Evolutionary conservation across 2,888 invertebrate genomes (phyloP), one percentile per base, ranked within the genome.

Genomic region (Slavum lentiscoides): DNA sequence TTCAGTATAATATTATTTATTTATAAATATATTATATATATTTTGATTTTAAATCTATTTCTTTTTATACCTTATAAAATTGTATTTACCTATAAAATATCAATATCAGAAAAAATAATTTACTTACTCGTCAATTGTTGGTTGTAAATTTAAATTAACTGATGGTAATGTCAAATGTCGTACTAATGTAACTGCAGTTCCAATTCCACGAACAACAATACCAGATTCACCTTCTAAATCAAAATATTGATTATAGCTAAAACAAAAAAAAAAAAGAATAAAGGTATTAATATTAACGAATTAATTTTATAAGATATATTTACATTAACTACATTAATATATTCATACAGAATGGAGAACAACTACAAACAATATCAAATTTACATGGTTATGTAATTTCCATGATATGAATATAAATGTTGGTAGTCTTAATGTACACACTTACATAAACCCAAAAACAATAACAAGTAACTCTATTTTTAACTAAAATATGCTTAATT

Each of bases 211-310:
- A 0, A 96, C 97, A 1, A 98, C 97, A 0, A 97, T 98, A 0
- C 98, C 98, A 2, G 96, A 96, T 86, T 98, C 98, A 0, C 98
- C 98, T 87, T 98, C 98, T 84, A 98, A 87, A 87, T 98, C 98
- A 87, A 98, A 97, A 86, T 94, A 95, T 86, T 97, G 97, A 73
- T 92, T 91, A 86, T 97, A 98, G 5, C 91, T 91, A 84, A 11
- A 83, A 84, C 82, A 82, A 83, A 83, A 84, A 80, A 53, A 53
- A 82, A 83, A 83, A 84, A 80, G 37, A 53, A n/a, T 61, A 66
- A 55, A 53, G 5, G 0, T 77, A n/a, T 30, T 30, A 30, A 30
- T 23, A 39, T 30, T 19, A 37, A 58, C 39, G 37, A 4, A 55
- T n/a, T 55, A 19, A 30, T 55, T 69, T 23, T 23, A 23, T 19